phyloP scores from a whole-genome alignment of 2,797 vertebrate species.

The Leptoclinus maculatus region DNA sequence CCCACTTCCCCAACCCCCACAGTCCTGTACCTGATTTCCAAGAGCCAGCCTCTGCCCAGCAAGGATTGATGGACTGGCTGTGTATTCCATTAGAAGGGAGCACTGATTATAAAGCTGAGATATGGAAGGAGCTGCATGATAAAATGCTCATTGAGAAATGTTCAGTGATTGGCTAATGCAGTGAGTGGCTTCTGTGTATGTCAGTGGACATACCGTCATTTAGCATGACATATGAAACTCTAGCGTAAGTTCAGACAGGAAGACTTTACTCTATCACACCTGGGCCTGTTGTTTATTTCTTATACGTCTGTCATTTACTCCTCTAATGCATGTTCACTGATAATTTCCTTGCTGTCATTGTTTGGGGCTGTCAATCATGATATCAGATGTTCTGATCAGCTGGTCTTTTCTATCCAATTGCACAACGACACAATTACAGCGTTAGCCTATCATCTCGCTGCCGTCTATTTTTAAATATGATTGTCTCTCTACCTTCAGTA shows the following conservation, averaged over 20 bases:
- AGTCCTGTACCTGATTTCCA: slow-evolving; percentile 50
- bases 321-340: not conserved
- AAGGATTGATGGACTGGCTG: slow-evolving; percentile 75
- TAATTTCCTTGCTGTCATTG: not conserved
- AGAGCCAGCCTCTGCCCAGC: slow-evolving; percentile 49
- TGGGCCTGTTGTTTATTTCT: not conserved
- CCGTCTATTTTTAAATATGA: not conserved
- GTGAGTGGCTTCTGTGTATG: slow-evolving; percentile 24
- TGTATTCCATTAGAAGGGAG: slow-evolving; percentile 66
- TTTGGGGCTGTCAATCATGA: not conserved
- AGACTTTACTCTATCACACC: not conserved
- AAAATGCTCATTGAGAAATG: slow-evolving; percentile 46
- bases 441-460: not conserved
- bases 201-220: slow-evolving; percentile 18
- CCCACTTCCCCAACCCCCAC: slow-evolving; percentile 56
- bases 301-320: not conserved
- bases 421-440: not conserved
- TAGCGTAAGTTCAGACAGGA: not conserved
- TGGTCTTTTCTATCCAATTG: not conserved
- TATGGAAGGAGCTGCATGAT: slow-evolving; percentile 58
- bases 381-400: not conserved
- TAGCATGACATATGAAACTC: not conserved
- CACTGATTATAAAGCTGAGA: slow-evolving; percentile 66
- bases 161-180: slow-evolving; percentile 46
- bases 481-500: not conserved